Percentiles rank a stretch among this genome's conserved stretches.
Conservation (phyloP, 1,140 invertebrate genomes). For the Brachionus angularis region DNA sequence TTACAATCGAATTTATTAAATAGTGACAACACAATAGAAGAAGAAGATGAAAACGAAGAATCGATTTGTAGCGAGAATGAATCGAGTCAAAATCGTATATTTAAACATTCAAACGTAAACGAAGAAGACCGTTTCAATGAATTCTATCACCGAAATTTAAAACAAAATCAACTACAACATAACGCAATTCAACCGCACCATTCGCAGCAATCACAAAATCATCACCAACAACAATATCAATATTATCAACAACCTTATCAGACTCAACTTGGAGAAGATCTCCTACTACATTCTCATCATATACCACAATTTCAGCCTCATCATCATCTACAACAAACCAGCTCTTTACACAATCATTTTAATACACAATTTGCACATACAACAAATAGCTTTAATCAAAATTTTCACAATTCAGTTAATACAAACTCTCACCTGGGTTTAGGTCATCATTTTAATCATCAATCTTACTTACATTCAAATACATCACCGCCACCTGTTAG, state of each 20-base stretch:
- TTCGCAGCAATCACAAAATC: constrained; percentile 5
- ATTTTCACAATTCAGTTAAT: constrained; percentile 16
- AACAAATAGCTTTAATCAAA: constrained; percentile 25
- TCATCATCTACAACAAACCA: constrained; percentile 17
- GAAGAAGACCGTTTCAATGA: constrained; percentile 29
- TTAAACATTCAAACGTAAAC: background rate
- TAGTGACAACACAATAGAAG: constrained; percentile 34
- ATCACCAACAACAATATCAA: background rate
- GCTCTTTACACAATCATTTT: too few relatives aligned
- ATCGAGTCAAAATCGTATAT: background rate
- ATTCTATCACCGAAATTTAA: constrained; percentile 17
- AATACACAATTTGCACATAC: constrained; percentile 23
- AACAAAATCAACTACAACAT: constrained; percentile 21
- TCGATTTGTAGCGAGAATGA: constrained; percentile 21
- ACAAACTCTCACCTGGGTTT: background rate
- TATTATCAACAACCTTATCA: background rate
- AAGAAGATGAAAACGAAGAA: constrained; percentile 42
- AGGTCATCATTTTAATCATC: constrained; percentile 29
- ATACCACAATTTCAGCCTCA: background rate
- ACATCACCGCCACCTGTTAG: background rate
- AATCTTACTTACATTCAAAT: constrained; percentile 27
- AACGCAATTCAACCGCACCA: constrained; percentile 1
- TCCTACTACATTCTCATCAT: constrained; percentile 4
- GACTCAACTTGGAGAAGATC: constrained; percentile 25
- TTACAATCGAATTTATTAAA: constrained; percentile 4